Evolutionary conservation across 2,113 vertebrate genomes (phyloP).

Genomic region (Saccopteryx leptura): DNA sequence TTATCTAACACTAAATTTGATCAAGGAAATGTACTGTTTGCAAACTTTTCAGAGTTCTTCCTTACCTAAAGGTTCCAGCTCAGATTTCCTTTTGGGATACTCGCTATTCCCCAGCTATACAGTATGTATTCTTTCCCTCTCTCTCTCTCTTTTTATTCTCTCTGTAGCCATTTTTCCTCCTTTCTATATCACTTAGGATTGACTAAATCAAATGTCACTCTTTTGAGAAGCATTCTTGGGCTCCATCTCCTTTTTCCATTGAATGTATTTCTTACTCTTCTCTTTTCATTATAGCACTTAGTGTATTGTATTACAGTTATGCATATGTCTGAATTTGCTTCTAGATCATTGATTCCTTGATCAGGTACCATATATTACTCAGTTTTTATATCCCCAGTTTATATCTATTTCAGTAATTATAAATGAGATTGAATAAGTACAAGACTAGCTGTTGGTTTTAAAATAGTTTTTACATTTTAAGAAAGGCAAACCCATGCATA

Average conservation of each 20-base stretch:
- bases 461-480: conserved; percentile 50
- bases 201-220: conserved; percentile 27
- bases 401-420: neutral
- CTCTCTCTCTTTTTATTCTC: neutral
- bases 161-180: neutral
- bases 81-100: conserved; percentile 46
- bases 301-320: conserved; percentile 9
- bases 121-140: neutral
- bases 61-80: conserved; percentile 28
- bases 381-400: neutral
- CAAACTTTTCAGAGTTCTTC: conserved; percentile 7
- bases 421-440: neutral
- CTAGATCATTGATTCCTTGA: conserved; percentile 43
- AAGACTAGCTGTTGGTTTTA: neutral
- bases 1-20: conserved; percentile 55
- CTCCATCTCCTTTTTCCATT: neutral
- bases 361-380: neutral
- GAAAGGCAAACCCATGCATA: neutral
- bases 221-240: conserved; percentile 17
- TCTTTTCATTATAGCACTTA: conserved; percentile 12
- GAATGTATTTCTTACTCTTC: conserved; percentile 13
- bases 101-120: neutral
- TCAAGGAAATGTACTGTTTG: conserved; percentile 49
- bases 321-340: conserved; percentile 26
- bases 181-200: conserved; percentile 16